phyloP scores from a whole-genome alignment of 2,113 vertebrate genomes.

The Planiliza haematocheilus region DNA sequence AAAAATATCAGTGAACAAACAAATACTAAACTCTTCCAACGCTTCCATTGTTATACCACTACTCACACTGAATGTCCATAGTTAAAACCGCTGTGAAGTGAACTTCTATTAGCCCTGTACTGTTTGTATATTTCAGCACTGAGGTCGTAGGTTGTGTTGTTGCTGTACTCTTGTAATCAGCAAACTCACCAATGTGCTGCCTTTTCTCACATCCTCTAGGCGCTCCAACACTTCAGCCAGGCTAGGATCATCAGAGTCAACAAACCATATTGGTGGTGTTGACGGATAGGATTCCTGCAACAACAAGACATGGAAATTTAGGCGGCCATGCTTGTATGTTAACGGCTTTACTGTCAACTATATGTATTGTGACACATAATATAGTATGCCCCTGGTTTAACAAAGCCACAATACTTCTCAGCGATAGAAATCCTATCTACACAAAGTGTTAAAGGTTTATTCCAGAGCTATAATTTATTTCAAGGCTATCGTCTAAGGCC shows the following conservation, averaged over 20 bases:
- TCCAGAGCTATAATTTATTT: conserved; percentile 15
- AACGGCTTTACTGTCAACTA: neutral
- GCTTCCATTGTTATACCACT: no score
- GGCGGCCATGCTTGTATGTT: neutral
- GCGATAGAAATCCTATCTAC: neutral
- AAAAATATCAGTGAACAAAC: neutral
- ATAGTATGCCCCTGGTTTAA: neutral
- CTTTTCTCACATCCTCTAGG: conserved; percentile 94
- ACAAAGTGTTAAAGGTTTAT: conserved; percentile 22
- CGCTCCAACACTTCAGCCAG: conserved; percentile 95
- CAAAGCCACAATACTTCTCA: neutral
- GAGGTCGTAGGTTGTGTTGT: neutral
- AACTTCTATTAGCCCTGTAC: no score
- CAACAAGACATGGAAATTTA: conserved; percentile 7
- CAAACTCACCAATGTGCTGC: conserved; percentile 91
- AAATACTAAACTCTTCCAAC: neutral
- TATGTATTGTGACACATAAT: neutral
- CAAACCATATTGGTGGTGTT: conserved; percentile 98
- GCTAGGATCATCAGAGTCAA: conserved; percentile 98
- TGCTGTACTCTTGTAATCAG: neutral
- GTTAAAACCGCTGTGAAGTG: no score
- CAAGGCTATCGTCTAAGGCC: conserved; percentile 27
- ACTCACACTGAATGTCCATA: no score
- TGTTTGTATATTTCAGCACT: neutral
- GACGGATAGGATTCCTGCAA: conserved; percentile 95